Evolutionary conservation across 2,888 invertebrate species (phyloP), one percentile per base, ranked within the genome.

Genomic region (Rhagonycha fulva): DNA sequence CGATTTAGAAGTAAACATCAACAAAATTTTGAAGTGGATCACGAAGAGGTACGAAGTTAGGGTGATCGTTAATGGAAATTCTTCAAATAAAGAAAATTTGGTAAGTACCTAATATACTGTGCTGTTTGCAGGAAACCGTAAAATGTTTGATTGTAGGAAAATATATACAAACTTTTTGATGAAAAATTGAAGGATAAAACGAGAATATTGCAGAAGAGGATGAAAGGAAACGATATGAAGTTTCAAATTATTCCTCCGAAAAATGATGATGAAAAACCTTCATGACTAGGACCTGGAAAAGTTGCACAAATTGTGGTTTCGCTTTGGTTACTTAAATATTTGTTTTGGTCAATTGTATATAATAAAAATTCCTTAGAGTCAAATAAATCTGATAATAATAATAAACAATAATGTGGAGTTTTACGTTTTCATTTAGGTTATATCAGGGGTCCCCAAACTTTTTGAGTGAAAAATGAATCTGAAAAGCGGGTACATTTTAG

Each of bases 1-100:
- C 87, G 94, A 94, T 87, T 89, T 94, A 63, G 88, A 90, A 83
- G 91, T 91, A 9, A 89, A 91, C 77, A 86, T 92, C 0, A 93
- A 91, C 77, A 93, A 93, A 84, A 91, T 94, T 81, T 78, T 87
- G 0, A 94, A 93, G 87, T 91, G 94, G 89, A 82, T 94, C 9
- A 87, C 87, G n/a, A 94, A 93, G 82, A 89, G 89, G 9, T 90
- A 91, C 87, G 93, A 93, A 88, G 91, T 94, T 4, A 88, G 89
- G 84, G 88, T 92, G 68, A 87, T 91, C 32, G 89, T 93, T 74
- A 88, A 89, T 82, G 91, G 90, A 12, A 89, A 89, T 76, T 86
- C 85, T 75, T 80, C 81, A 67, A 88, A 87, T 80, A 87, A 87
- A 82, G 87, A 82, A 69, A 85, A 83, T 83, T 83, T 85, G 75